These are phyloP conservation scores for Aurelia aurita DNA, from an alignment of 30 jellyfish, hydroid and myxozoan genomes.

Conservation along the genomic window DNA sequence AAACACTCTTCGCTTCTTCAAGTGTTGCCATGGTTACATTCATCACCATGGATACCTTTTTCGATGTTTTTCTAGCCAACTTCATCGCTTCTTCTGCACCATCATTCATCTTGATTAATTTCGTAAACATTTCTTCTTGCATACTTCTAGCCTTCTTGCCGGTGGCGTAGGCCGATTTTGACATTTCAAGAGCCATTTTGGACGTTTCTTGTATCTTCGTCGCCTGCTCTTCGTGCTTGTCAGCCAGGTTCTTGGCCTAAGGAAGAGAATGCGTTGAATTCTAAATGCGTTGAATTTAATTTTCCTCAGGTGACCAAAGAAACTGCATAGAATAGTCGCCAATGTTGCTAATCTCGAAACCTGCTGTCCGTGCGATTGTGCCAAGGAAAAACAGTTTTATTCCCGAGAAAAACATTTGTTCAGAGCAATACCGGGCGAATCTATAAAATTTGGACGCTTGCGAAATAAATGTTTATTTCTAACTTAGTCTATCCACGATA, in stretches of 20 bases:
- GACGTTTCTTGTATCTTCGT: constrained; percentile 61
- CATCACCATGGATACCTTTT: constrained; percentile 49
- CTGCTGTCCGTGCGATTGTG: too few relatives aligned
- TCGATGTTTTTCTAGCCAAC: constrained; percentile 64
- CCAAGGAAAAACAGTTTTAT: too few relatives aligned
- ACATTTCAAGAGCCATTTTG: constrained; percentile 71
- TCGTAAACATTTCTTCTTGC: constrained; percentile 70
- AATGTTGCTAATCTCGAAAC: too few relatives aligned
- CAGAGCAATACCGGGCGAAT: too few relatives aligned
- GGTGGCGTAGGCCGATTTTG: constrained; percentile 67
- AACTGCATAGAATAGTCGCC: too few relatives aligned
- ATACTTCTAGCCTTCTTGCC: constrained; percentile 76
- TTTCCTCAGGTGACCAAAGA: too few relatives aligned
- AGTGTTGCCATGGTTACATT: constrained; percentile 65
- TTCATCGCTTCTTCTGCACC: constrained; percentile 67
- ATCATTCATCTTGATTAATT: constrained; percentile 55
- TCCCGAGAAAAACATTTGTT: too few relatives aligned
- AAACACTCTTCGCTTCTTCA: constrained; percentile 63
- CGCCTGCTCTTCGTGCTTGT: constrained; percentile 80
- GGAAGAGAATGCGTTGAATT: not conserved
- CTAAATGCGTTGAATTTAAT: too few relatives aligned
- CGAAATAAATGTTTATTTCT: too few relatives aligned
- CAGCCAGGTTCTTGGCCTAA: constrained; percentile 95
- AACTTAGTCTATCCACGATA: too few relatives aligned
- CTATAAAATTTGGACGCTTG: too few relatives aligned